Conservation (phyloP, 1,140 invertebrate genomes). For the Caenorhabditis remanei region DNA sequence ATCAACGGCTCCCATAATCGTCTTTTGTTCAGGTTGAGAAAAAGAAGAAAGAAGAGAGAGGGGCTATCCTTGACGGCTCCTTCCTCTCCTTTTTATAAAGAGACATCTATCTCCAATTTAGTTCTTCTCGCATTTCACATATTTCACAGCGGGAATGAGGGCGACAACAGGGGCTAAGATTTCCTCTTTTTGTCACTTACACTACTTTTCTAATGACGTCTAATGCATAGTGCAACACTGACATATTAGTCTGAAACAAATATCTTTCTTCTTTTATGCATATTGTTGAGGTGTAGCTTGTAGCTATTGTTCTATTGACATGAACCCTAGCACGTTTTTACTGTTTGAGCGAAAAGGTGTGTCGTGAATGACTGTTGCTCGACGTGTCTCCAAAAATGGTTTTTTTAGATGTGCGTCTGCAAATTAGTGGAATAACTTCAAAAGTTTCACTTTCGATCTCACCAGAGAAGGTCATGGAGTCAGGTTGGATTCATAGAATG, state of each 20-base stretch:
- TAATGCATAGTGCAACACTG: conserved; percentile 8
- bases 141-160: conserved; percentile 31
- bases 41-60: neutral
- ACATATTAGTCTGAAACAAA: conserved; percentile 14
- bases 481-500: too few relatives aligned
- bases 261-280: neutral
- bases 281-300: neutral
- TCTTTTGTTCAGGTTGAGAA: conserved; percentile 22
- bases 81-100: neutral
- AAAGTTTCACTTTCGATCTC: too few relatives aligned
- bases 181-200: conserved; percentile 39
- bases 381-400: too few relatives aligned
- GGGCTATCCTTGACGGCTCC: conserved; percentile 49
- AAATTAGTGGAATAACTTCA: too few relatives aligned
- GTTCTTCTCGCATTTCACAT: conserved; percentile 38
- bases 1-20: conserved; percentile 55
- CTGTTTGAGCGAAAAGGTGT: too few relatives aligned
- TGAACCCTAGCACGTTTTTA: too few relatives aligned
- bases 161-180: neutral
- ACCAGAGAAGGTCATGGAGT: too few relatives aligned
- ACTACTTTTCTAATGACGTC: conserved; percentile 14
- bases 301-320: too few relatives aligned
- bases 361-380: too few relatives aligned
- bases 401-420: too few relatives aligned
- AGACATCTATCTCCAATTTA: conserved; percentile 47